phyloP scores from a whole-genome alignment of 2,797 vertebrate genomes.

The Sebastes ruberrimus region DNA sequence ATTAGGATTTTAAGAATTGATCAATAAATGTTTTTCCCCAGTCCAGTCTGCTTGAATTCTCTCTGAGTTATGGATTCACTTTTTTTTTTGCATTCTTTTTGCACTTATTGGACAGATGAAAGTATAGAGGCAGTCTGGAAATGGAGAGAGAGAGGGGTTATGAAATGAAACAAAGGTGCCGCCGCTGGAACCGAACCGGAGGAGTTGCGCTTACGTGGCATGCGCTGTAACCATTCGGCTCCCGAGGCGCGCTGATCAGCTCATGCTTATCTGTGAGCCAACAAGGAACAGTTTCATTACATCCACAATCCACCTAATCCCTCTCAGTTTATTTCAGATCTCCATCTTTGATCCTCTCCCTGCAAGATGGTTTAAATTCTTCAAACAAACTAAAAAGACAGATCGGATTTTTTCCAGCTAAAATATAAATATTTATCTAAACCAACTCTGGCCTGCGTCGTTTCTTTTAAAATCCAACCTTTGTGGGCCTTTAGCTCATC shows the following conservation, averaged over 20 bases:
- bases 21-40: no score
- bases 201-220: no score
- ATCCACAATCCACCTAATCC: background rate
- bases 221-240: no score
- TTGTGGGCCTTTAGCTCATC: background rate
- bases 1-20: no score
- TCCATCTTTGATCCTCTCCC: background rate
- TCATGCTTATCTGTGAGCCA: background rate
- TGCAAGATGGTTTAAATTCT: background rate
- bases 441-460: no score
- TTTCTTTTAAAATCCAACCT: background rate
- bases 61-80: background rate
- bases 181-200: accelerated
- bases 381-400: background rate
- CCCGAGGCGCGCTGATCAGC: background rate
- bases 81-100: background rate
- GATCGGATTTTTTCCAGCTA: background rate
- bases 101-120: no score
- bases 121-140: no score
- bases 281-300: background rate
- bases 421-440: background rate
- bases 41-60: background rate
- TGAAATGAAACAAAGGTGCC: no score
- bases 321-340: background rate
- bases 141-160: no score